Base-by-base conservation (phyloP, 2,113 vertebrate genomes). In the Todiramphus chloris region DNA sequence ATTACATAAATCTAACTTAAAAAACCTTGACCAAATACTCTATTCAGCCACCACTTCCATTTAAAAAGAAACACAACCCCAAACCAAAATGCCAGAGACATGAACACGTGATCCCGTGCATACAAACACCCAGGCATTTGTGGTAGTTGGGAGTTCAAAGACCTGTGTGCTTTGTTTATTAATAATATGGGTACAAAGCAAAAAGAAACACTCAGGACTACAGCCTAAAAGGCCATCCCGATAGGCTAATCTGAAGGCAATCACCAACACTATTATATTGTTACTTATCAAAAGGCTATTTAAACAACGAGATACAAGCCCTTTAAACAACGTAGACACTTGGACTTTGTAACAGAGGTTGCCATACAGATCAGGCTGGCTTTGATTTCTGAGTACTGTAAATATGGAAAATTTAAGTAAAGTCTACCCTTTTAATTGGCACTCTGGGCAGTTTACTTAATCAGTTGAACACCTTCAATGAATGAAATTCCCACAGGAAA, bases 251-350 rank as follows among this genome's bases (percentile, higher is more conserved):
- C 80, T 44, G 51, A 98, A 98, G 93, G 97, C 97, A 97, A 97
- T 97, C 97, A 94, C 89, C 74, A 73, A 69, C 69, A 80, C 64
- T 97, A 94, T 95, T 97, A 80, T 96, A 97, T 85, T 96, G 73
- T 85, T 87, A 67, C 69, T 97, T 96, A 97, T 83, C 82, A 94
- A 95, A 91, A 92, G 96, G 85, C 74, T 96, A 93, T 97, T 98
- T 97, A 96, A 97, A 97, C 95, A 97, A 95, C 33, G 79, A 97
- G 98, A 98, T 98, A 97, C 43, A 91, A 97, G 93, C 75, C 76
- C 72, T 96, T 96, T 94, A 92, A 95, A 95, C 76, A 94, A 77
- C 2, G 21, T 50, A 83, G 68, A 92, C 27, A 64, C 70, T 94
- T 90, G 89, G 98, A 94, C 97, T 98, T 96, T 93, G 84, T 97